Percentiles rank a stretch among this genome's conserved stretches.
Evolutionary conservation across 2,888 invertebrate species (phyloP).

Genomic region (Craniophora ligustri): DNA sequence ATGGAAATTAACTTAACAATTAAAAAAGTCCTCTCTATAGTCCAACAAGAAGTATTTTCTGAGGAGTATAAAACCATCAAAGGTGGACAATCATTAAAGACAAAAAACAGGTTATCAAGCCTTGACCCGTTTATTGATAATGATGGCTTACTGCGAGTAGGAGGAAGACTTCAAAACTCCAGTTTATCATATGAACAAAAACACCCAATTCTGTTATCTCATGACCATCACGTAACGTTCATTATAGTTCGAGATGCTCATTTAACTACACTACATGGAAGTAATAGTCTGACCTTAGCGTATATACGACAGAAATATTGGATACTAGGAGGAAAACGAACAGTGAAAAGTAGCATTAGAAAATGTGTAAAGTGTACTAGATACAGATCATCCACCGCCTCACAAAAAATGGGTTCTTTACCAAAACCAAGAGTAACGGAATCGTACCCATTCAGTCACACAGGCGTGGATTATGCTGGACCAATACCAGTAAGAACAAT

Average conservation of each 20-base stretch:
- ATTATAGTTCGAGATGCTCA: not conserved
- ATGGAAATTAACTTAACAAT: not conserved
- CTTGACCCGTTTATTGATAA: not conserved
- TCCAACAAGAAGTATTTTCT: conserved; percentile 5
- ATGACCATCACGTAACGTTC: not conserved
- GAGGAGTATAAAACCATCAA: conserved; percentile 3
- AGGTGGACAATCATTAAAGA: not conserved
- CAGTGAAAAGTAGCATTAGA: conserved; percentile 1
- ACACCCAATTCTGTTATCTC: not conserved
- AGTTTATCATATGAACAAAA: not conserved
- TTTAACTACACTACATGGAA: not conserved
- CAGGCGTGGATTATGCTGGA: not conserved
- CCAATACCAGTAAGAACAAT: not conserved
- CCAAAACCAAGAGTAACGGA: conserved; percentile 7
- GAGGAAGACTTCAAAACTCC: conserved; percentile 1
- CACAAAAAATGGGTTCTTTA: conserved; percentile 5
- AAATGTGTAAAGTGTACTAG: conserved; percentile 6
- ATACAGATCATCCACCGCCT: not conserved
- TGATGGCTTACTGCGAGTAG: conserved; percentile 14
- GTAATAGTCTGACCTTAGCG: not conserved
- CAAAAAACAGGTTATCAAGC: not conserved
- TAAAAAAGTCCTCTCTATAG: not conserved
- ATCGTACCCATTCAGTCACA: conserved; percentile 1
- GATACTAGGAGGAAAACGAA: not conserved
- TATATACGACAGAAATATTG: not conserved